A percentile compares a stretch with the other conserved stretches of the same genome.
Conservation (phyloP, 2,797 vertebrate species). For the Ptychadena robeensis region DNA sequence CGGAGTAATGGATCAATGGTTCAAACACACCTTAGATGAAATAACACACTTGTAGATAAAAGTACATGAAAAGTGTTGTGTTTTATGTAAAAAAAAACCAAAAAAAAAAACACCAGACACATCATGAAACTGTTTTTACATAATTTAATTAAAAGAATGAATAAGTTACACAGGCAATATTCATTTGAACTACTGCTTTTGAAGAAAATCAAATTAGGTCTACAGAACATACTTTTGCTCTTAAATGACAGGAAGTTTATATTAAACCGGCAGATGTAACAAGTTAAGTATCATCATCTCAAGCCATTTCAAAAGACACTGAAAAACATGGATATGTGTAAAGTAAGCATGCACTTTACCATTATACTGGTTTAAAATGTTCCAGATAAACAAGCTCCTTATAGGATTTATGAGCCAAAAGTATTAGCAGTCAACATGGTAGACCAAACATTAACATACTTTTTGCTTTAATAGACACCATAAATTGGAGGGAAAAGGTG, state of each 20-base stretch:
- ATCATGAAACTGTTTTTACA: neutral
- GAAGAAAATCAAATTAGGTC: neutral
- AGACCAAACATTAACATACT: no score
- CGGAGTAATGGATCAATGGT: no score
- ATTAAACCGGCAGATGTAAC: neutral
- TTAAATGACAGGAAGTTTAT: no score
- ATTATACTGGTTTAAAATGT: neutral
- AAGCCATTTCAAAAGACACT: neutral
- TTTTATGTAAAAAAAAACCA: neutral
- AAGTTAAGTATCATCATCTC: neutral
- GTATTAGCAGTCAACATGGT: neutral
- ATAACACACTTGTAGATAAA: no score
- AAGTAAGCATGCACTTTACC: constrained; percentile 5
- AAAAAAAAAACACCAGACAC: neutral
- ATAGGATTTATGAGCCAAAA: neutral
- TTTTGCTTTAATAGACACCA: no score
- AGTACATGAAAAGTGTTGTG: no score
- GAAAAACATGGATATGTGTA: neutral
- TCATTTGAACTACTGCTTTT: constrained; percentile 3
- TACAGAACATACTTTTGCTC: neutral
- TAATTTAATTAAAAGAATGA: neutral
- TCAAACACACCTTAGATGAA: no score
- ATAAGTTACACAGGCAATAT: constrained; percentile 11
- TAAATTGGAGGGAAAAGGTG: no score
- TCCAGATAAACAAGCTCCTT: neutral